Conservation (phyloP, 2,888 invertebrate genomes). For the Sarcophaga subvicina region DNA sequence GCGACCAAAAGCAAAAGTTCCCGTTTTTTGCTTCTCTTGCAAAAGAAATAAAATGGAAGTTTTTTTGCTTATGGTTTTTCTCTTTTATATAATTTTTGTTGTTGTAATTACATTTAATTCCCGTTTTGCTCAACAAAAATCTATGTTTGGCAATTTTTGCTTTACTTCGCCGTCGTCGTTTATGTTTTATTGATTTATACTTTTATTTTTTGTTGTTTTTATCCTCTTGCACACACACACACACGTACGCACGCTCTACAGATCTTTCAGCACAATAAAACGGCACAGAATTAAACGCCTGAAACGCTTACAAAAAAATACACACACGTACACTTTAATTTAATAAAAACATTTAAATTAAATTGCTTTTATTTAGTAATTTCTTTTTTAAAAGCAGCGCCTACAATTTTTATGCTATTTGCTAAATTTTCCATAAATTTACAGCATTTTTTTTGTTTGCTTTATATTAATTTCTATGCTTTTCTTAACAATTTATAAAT, state of each 20-base stretch:
- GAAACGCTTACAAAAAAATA: conserved; percentile 31
- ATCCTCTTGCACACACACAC: conserved; percentile 47
- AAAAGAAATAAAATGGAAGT: conserved; percentile 50
- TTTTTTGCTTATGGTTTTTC: conserved; percentile 14
- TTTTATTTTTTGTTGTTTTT: background rate
- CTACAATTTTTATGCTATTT: background rate
- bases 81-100: conserved; percentile 17
- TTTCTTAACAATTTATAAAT: conserved; percentile 37
- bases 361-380: conserved; percentile 22
- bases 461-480: background rate
- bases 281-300: background rate
- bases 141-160: conserved; percentile 21
- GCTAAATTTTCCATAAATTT: conserved; percentile 45
- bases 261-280: conserved; percentile 3
- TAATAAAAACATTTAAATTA: conserved; percentile 25
- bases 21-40: conserved; percentile 24
- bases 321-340: conserved; percentile 50
- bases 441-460: conserved; percentile 37
- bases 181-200: background rate
- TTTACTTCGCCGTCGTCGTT: background rate
- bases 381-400: background rate
- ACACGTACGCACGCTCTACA: background rate
- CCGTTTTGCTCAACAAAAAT: conserved; percentile 53
- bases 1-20: conserved; percentile 12
- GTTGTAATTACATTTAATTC: conserved; percentile 38